Conservation (phyloP, 1,140 invertebrate genomes). For the Harlomillsia oculata region DNA sequence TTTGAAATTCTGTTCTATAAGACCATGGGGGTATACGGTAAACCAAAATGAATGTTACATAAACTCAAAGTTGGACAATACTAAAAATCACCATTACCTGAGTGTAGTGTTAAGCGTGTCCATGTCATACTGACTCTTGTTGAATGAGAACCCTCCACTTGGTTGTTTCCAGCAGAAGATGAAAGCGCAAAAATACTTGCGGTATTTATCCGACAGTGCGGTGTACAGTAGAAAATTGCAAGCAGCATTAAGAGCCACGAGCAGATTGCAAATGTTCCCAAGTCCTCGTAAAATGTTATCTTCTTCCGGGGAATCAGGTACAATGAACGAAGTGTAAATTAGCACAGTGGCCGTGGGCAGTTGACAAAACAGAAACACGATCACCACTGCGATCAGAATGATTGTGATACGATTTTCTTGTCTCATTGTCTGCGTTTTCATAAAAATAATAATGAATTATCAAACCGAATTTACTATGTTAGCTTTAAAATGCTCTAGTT, state of each 20-base stretch:
- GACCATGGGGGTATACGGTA: neutral
- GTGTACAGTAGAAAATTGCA: conserved; percentile 63
- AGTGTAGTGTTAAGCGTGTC: conserved; percentile 30
- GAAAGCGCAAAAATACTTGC: conserved; percentile 59
- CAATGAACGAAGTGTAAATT: conserved; percentile 43
- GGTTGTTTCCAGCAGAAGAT: conserved; percentile 41
- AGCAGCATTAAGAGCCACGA: conserved; percentile 54
- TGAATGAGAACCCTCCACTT: neutral
- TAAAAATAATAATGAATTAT: neutral
- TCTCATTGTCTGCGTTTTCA: conserved; percentile 35
- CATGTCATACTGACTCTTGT: conserved; percentile 22
- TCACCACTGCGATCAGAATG: conserved; percentile 62
- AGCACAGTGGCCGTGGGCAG: conserved; percentile 53
- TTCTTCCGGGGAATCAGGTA: conserved; percentile 38
- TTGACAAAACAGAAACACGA: conserved; percentile 64
- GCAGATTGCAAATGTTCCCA: conserved; percentile 62
- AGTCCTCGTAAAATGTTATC: conserved; percentile 37
- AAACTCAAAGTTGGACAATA: neutral
- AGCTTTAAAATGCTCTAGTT: neutral
- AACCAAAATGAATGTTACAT: neutral
- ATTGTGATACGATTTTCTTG: conserved; percentile 65
- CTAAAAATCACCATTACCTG: conserved; percentile 4
- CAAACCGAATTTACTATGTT: neutral
- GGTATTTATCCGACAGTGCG: conserved; percentile 63
- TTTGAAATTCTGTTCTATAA: neutral